phyloP scores from a whole-genome alignment of 2,797 vertebrate species.

The Phoxinus dragarum region DNA sequence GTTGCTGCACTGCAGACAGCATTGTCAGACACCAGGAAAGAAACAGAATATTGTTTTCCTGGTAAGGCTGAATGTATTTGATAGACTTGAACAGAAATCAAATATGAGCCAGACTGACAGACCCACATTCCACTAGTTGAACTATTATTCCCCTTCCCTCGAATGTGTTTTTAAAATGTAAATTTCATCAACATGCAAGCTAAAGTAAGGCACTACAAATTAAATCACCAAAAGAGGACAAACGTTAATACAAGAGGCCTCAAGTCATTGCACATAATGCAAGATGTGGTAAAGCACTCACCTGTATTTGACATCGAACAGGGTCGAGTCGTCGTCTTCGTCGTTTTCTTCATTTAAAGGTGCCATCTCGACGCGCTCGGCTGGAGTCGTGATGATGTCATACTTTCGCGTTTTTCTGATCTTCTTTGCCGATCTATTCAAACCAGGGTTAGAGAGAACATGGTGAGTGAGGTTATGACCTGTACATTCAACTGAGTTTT shows the following conservation, averaged over 20 bases:
- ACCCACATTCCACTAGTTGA: slow-evolving; percentile 3
- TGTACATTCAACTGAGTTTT: neutral
- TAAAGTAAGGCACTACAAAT: neutral
- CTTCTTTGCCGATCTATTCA: slow-evolving; percentile 85
- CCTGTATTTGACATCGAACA: slow-evolving; percentile 98
- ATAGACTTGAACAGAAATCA: neutral
- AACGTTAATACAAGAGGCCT: too few species aligned
- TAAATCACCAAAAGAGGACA: neutral
- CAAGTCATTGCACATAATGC: neutral
- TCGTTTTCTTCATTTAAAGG: slow-evolving; percentile 94
- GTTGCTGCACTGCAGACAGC: neutral
- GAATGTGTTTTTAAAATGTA: neutral
- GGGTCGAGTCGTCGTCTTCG: slow-evolving; percentile 92
- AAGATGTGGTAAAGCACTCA: slow-evolving; percentile 60
- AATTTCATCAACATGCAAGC: neutral
- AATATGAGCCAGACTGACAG: neutral
- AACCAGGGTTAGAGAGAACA: slow-evolving; percentile 22
- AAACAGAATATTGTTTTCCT: slow-evolving; percentile 12
- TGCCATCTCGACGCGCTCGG: slow-evolving; percentile 95
- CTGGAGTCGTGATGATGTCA: slow-evolving; percentile 96
- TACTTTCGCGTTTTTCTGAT: slow-evolving; percentile 94
- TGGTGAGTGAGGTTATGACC: neutral
- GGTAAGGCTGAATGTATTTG: neutral
- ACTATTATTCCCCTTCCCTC: neutral
- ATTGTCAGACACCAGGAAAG: neutral